phyloP scores from a whole-genome alignment of 2,888 invertebrate genomes.

The Cylloceria caligata region DNA sequence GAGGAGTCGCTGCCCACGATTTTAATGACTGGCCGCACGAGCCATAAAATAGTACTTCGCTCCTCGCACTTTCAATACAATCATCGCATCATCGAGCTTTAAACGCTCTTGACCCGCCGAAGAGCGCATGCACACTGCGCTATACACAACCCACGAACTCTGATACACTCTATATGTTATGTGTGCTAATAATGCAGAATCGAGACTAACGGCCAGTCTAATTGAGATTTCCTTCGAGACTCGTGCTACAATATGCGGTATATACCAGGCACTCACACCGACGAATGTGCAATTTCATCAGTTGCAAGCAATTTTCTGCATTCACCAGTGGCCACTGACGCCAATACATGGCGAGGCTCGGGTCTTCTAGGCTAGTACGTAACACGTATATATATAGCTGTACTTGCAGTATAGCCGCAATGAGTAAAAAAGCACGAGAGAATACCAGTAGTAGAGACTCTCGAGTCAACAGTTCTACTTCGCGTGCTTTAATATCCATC shows the following conservation, averaged over 20 bases:
- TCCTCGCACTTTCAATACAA: constrained; percentile 59
- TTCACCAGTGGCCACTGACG: constrained; percentile 22
- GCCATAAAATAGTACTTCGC: constrained; percentile 64
- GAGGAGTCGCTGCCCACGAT: constrained; percentile 47
- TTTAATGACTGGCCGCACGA: constrained; percentile 68
- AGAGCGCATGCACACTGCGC: constrained; percentile 18
- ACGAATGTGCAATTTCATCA: constrained; percentile 49
- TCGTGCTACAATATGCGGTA: neutral
- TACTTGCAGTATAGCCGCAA: constrained; percentile 15
- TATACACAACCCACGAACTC: constrained; percentile 42
- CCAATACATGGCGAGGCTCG: constrained; percentile 35
- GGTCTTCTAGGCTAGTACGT: constrained; percentile 34
- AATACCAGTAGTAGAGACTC: constrained; percentile 26
- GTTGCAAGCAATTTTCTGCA: constrained; percentile 51
- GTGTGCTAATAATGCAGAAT: constrained; percentile 55
- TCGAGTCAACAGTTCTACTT: constrained; percentile 27
- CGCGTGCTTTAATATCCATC: constrained; percentile 38
- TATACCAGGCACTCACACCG: neutral
- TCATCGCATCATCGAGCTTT: constrained; percentile 68
- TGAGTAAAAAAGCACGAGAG: constrained; percentile 34
- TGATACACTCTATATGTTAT: constrained; percentile 1
- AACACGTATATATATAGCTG: no score
- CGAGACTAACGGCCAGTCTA: constrained; percentile 66
- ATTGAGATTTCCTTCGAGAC: constrained; percentile 78
- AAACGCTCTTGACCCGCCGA: constrained; percentile 73